Percentiles rank a stretch among this genome's conserved stretches.
These are phyloP conservation scores for Margaritifera margaritifera DNA, from an alignment of 2,888 invertebrate species.

Conservation along the genomic window DNA sequence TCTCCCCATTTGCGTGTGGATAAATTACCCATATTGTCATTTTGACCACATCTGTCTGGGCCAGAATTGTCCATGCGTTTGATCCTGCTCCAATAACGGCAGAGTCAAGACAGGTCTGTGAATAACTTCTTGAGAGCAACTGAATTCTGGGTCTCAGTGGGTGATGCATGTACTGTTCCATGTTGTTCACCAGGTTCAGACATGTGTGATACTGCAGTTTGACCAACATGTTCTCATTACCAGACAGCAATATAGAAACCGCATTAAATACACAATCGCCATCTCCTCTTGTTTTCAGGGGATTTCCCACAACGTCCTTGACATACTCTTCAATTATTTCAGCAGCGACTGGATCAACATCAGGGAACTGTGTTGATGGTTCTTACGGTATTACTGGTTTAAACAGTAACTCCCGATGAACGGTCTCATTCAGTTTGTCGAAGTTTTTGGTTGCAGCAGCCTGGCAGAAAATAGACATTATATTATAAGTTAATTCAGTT, in stretches of 20 bases:
- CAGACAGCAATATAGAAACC: neutral
- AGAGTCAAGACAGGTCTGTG: neutral
- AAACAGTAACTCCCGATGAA: no score
- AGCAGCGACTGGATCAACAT: no score
- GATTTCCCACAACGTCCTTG: no score
- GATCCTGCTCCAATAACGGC: neutral
- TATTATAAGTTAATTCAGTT: no score
- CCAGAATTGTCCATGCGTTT: slow-evolving; percentile 1
- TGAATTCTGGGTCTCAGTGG: neutral
- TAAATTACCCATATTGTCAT: neutral
- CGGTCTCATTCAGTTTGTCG: no score
- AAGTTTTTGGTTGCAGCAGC: no score
- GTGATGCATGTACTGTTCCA: slow-evolving; percentile 1
- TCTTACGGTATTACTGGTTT: no score
- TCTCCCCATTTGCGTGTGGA: slow-evolving; percentile 4
- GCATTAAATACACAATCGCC: neutral
- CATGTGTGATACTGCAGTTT: slow-evolving; percentile 4
- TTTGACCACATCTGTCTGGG: neutral
- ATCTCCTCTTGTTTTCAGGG: no score
- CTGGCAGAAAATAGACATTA: no score
- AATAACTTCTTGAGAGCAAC: neutral
- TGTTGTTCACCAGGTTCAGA: neutral
- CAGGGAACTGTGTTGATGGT: no score
- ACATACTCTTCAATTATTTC: no score
- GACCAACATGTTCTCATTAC: slow-evolving; percentile 1